Conservation (phyloP, 1,140 invertebrate genomes). For the Nephotettix cincticeps region DNA sequence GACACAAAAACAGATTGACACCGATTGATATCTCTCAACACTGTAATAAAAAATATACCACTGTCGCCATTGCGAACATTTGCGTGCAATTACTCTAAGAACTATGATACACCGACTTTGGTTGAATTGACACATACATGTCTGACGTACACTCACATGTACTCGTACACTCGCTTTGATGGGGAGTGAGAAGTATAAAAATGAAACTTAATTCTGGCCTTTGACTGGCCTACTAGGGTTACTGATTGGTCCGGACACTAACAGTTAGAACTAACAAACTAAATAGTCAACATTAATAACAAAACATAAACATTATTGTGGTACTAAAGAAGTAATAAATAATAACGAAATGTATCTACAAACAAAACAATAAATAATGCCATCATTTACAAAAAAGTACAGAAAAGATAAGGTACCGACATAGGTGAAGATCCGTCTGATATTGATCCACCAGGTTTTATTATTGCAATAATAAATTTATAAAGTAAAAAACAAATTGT, state of each 20-base stretch:
- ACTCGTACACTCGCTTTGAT: neutral
- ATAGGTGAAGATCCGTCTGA: neutral
- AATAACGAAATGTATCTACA: constrained; percentile 17
- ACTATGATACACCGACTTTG: constrained; percentile 27
- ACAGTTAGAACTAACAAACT: constrained; percentile 5
- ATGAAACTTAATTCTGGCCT: constrained; percentile 15
- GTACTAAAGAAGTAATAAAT: constrained; percentile 11
- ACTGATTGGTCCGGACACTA: neutral
- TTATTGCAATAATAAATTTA: too few species aligned
- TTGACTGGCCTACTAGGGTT: constrained; percentile 16
- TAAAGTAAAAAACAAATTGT: too few species aligned
- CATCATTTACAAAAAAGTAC: constrained; percentile 5
- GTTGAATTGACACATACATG: constrained; percentile 25
- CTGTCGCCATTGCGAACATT: neutral
- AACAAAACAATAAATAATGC: constrained; percentile 23
- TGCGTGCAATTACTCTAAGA: neutral
- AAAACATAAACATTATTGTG: constrained; percentile 2
- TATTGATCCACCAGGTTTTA: too few species aligned
- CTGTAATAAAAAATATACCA: constrained; percentile 26
- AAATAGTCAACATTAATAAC: constrained; percentile 14
- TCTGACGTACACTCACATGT: too few species aligned
- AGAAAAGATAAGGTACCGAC: constrained; percentile 13
- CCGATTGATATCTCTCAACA: constrained; percentile 17
- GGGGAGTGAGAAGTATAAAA: neutral
- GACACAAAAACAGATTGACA: constrained; percentile 21